Conservation (phyloP, 2,113 vertebrate species). For the Rhegmatorhina hoffmannsi region DNA sequence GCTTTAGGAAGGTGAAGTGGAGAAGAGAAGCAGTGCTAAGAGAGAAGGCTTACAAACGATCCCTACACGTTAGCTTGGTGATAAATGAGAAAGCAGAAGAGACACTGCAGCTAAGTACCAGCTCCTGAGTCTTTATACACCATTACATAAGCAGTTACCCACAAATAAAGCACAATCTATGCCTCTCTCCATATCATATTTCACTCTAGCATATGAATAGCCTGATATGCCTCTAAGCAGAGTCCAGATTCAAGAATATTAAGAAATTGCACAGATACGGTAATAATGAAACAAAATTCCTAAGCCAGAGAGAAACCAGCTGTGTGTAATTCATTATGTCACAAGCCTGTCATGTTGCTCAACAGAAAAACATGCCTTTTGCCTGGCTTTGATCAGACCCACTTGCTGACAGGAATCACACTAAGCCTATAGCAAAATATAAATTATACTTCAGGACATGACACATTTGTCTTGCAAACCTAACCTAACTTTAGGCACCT, state of each 20-base stretch:
- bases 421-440: slow-evolving; percentile 25
- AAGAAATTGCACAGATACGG: slow-evolving; percentile 13
- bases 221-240: slow-evolving; percentile 26
- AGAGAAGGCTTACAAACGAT: background rate
- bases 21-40: background rate
- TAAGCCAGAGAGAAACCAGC: slow-evolving; percentile 36
- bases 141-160: slow-evolving; percentile 31
- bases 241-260: slow-evolving; percentile 23
- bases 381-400: slow-evolving; percentile 22
- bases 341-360: background rate
- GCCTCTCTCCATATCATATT: slow-evolving; percentile 14
- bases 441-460: slow-evolving; percentile 4
- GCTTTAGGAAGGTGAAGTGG: background rate
- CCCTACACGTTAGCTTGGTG: background rate
- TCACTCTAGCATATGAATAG: slow-evolving; percentile 5
- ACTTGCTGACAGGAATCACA: background rate
- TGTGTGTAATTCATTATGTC: slow-evolving; percentile 64
- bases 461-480: background rate
- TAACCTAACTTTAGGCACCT: background rate
- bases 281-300: slow-evolving; percentile 36
- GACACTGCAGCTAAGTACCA: background rate
- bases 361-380: background rate
- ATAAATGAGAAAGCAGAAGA: slow-evolving; percentile 24
- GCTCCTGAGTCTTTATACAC: background rate
- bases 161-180: background rate